Conservation (phyloP, 2,888 invertebrate species). For the Parnassius smintheus region DNA sequence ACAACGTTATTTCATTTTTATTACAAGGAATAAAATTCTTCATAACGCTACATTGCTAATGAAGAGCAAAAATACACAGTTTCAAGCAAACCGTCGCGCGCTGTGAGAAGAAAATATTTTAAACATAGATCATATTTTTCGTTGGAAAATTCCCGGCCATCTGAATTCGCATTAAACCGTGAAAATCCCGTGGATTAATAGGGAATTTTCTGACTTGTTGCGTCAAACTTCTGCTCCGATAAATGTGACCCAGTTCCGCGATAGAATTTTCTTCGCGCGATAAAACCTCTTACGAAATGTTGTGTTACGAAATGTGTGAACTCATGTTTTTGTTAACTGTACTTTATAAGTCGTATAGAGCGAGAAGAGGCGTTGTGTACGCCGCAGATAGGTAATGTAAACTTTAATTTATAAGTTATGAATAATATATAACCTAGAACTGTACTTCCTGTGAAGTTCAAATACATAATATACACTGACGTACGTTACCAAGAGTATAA, state of each 20-base stretch:
- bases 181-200: conserved; percentile 37
- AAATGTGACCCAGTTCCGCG: conserved; percentile 38
- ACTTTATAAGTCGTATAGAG: conserved; percentile 11
- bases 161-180: conserved; percentile 27
- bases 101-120: conserved; percentile 25
- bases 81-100: conserved; percentile 4
- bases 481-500: too few relatives aligned
- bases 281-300: conserved; percentile 27
- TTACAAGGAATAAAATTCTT: conserved; percentile 22
- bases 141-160: conserved; percentile 29
- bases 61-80: conserved; percentile 18
- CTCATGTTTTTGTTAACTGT: conserved; percentile 5
- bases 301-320: too few relatives aligned
- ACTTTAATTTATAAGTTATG: too few relatives aligned
- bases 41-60: conserved; percentile 16
- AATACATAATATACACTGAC: too few relatives aligned
- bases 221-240: conserved; percentile 33
- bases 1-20: conserved; percentile 21
- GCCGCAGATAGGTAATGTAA: too few relatives aligned
- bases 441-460: too few relatives aligned
- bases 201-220: conserved; percentile 32
- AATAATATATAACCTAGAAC: too few relatives aligned
- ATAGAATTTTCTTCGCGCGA: conserved; percentile 29
- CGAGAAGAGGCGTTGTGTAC: neutral
- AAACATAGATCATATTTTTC: conserved; percentile 26